Base-by-base conservation (phyloP, 1,140 invertebrate genomes). In the Pseudoatta argentina region DNA sequence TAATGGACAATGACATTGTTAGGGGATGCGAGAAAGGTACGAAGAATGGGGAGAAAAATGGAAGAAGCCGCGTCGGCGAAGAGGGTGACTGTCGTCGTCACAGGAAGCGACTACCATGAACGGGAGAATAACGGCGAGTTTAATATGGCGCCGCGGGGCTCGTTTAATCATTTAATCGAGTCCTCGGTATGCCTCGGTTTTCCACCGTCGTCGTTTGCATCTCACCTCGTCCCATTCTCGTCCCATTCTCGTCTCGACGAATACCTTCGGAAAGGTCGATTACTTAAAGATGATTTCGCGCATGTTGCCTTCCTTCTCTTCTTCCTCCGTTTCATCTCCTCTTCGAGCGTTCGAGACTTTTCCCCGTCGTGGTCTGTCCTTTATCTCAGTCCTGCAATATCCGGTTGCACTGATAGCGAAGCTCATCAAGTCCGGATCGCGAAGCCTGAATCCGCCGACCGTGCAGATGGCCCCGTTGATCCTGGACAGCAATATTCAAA, bases 81-180 rank as follows among this genome's bases (percentile, higher is more conserved):
- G 53, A 34, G 39, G 27, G 81, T 67, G 44, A 82, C 44, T 21
- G 64, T 59, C 78, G 51, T 59, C 69, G 69, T 73, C 39, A 79
- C 27, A 85, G 82, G 82, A 82, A 86, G 64, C 44, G 86, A 86
- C 77, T 83, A 72, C 61, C 71, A 69, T 67, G 77, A 24, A 86
- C 82, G 85, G 71, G 83, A 88, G 81, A 91, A 93, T 91, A 88
- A 91, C 87, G 86, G 77, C 85, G 86, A 90, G 88, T 92, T 92
- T 92, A 89, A 92, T 91, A 92, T 86, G 91, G 86, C 86, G 78
- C 78, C 67, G 79, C 66, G 85, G 78, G 86, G 87, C 79, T 89
- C 89, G 87, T 92, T 93, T 93, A 92, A 92, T 93, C 87, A 91
- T 91, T 93, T 92, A 92, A 93, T 93, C 92, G 91, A 91, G 89